Evolutionary conservation across 2,888 invertebrate genomes (phyloP), one percentile per base, ranked within the genome.

Genomic region (Coenonympha arcania): DNA sequence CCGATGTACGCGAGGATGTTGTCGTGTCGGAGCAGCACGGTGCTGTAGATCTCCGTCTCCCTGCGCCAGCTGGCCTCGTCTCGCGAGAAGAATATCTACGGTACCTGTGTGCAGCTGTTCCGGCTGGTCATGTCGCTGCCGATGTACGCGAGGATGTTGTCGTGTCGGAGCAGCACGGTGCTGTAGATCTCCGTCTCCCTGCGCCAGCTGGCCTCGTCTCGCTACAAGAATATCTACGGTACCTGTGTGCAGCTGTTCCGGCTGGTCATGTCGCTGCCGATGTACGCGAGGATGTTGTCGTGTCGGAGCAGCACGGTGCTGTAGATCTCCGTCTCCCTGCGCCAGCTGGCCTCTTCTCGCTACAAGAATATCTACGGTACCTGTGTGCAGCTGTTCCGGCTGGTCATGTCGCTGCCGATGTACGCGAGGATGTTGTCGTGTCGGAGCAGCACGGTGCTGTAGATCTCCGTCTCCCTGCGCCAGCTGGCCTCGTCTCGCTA

Each of bases 401-500:
- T 96, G 2, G 95, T 96, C 94, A 97, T 96, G 69, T 98, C 98
- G 11, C 95, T 95, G 53, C 96, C 98, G 62, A 97, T 92, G 69
- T 96, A 98, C 1, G 95, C 96, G 9, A 98, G 89, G 59, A 98
- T 95, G 76, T 96, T 95, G 68, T 96, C 95, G 69, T 98, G 97
- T 0, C 97, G 89, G 39, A 98, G 88, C 58, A 97, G 82, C 30
- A 95, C 93, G 0, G 97, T 97, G 81, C 94, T 95, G 78, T 85
- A 91, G 62, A 88, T 89, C 88, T 93, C 94, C 0, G 97, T 97
- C 87, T 98, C 98, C 5, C 98, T 86, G 5, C 92, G 89, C 97
- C 97, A 98, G 37, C 95, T 95, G 6, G 95, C 94, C 83, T 98
- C 98, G n/a, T n/a, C n/a, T n/a, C n/a, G n/a, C n/a, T n/a, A n/a